Evolutionary conservation across 2,113 vertebrate genomes (phyloP).

Genomic region (Passer domesticus): DNA sequence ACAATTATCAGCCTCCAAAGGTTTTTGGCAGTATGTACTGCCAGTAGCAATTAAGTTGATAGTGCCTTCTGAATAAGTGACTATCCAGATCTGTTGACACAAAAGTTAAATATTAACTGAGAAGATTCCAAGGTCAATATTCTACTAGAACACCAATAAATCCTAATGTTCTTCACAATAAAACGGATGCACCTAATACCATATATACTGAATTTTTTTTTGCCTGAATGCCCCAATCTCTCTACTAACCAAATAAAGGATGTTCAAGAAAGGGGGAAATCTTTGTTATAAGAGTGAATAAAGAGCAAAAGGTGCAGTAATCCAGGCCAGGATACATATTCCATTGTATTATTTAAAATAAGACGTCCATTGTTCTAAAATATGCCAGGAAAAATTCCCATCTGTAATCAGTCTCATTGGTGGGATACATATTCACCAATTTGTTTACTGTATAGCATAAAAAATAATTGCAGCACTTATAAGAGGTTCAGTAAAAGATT

Average conservation of each 20-base stretch:
- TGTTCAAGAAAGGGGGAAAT: not conserved
- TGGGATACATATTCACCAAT: not conserved
- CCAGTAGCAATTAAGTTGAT: not conserved
- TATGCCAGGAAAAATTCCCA: not conserved
- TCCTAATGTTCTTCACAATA: not conserved
- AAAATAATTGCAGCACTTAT: not conserved
- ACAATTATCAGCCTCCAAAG: not conserved
- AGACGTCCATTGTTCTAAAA: not conserved
- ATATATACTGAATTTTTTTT: not conserved
- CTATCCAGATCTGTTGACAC: not conserved
- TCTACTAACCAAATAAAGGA: not conserved
- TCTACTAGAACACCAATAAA: not conserved
- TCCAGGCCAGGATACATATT: not conserved
- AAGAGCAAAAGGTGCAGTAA: not conserved
- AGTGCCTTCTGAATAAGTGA: not conserved
- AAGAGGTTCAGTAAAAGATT: not conserved
- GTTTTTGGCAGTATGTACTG: not conserved
- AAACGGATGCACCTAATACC: not conserved
- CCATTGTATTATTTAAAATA: not conserved
- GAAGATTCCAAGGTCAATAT: slow-evolving; percentile 6
- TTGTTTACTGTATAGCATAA: not conserved
- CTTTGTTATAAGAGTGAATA: not conserved
- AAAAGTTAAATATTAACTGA: slow-evolving; percentile 1
- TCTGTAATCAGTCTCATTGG: not conserved
- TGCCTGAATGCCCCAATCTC: not conserved